phyloP scores from a whole-genome alignment of 2,797 vertebrate genomes.

The Alcedo quadribrachys region DNA sequence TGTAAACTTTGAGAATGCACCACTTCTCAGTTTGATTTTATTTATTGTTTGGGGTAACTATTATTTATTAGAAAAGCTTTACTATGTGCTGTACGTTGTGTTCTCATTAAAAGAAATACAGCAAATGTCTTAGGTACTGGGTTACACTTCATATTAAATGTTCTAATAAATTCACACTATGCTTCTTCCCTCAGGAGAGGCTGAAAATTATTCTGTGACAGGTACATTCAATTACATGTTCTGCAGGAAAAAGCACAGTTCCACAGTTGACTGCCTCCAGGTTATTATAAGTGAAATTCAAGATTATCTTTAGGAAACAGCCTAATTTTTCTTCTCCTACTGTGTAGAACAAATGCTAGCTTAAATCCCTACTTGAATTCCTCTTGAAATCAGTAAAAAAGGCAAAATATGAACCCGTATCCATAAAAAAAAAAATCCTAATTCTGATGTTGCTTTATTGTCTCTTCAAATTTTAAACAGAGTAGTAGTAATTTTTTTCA shows the following conservation, averaged over 20 bases:
- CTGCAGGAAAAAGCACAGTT: conserved; percentile 46
- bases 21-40: background rate
- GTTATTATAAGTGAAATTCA: conserved; percentile 50
- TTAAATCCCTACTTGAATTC: background rate
- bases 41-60: background rate
- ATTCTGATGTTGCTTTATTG: background rate
- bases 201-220: conserved; percentile 49
- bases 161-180: conserved; percentile 37
- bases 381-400: background rate
- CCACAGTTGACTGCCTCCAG: conserved; percentile 30
- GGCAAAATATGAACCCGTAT: background rate
- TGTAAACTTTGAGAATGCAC: background rate
- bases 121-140: background rate
- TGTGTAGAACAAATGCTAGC: background rate
- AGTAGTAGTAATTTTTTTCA: background rate
- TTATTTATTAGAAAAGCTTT: background rate
- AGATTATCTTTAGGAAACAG: conserved; percentile 44
- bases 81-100: background rate
- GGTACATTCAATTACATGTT: conserved; percentile 58
- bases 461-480: background rate
- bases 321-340: conserved; percentile 21
- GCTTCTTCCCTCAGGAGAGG: conserved; percentile 23
- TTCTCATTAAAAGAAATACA: conserved; percentile 44
- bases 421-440: background rate
- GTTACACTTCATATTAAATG: conserved; percentile 40